Percentiles rank a stretch among this genome's conserved stretches.
These are phyloP conservation scores for Megathymus violae DNA, from an alignment of 1,140 invertebrate species.

Conservation along the genomic window DNA sequence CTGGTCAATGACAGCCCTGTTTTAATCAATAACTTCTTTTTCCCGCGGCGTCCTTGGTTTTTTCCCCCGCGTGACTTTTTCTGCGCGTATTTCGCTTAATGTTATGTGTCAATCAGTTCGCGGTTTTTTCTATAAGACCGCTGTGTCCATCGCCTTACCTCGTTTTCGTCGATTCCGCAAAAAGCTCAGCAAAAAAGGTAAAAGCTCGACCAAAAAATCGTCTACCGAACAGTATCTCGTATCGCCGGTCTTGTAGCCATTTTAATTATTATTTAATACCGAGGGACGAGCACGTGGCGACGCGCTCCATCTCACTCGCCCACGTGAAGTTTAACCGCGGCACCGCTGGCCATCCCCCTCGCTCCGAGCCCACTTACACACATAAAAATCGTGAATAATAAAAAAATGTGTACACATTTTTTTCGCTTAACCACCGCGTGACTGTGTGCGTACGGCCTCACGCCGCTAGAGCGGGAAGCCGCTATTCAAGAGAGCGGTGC, in stretches of 20 bases:
- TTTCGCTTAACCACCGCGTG: conserved; percentile 76
- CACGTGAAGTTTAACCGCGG: conserved; percentile 31
- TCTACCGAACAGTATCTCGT: conserved; percentile 79
- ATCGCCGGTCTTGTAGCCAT: conserved; percentile 81
- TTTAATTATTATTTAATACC: conserved; percentile 84
- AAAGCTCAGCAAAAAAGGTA: conserved; percentile 74
- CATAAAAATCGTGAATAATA: conserved; percentile 83
- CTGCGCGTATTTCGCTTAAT: conserved; percentile 75
- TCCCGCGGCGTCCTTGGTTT: conserved; percentile 78
- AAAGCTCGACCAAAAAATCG: conserved; percentile 80
- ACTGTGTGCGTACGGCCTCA: conserved; percentile 77
- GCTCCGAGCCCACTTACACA: conserved; percentile 80
- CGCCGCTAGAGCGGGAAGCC: conserved; percentile 67
- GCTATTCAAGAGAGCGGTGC: conserved; percentile 54
- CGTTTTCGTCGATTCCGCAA: conserved; percentile 68
- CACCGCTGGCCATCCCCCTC: conserved; percentile 56
- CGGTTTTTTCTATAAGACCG: conserved; percentile 50
- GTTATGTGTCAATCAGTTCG: conserved; percentile 74
- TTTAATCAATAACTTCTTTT: conserved; percentile 84
- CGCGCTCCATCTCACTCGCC: conserved; percentile 57
- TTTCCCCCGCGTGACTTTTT: conserved; percentile 78
- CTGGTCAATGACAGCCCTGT: conserved; percentile 82
- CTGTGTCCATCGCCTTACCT: conserved; percentile 50
- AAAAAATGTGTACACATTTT: conserved; percentile 84
- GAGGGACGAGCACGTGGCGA: conserved; percentile 81